Base-by-base conservation (phyloP, 1,140 invertebrate species). In the Stenopsyche tienmushanensis region DNA sequence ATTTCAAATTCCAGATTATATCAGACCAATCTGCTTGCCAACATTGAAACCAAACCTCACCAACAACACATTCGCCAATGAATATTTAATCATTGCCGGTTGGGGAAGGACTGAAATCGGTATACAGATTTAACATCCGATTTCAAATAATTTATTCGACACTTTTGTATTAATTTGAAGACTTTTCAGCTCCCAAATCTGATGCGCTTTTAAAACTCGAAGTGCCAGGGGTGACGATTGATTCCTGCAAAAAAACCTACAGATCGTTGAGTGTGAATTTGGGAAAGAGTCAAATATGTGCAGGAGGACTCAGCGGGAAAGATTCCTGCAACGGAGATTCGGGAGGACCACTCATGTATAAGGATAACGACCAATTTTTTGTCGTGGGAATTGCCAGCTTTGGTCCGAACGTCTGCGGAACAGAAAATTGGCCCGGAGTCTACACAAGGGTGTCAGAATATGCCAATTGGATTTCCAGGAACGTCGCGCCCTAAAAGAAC, bases 91-190 rank as follows among this genome's bases (percentile, higher is more conserved):
- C 65, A 88, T 90, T 0, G 89, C 90, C 2, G 92, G 92, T 10
- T 94, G 92, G 92, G 92, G 92, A 7, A 88, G 84, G 75, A 90
- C 88, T 1, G 88, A 90, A 72, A 81, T 72, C n/a, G 75, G 78
- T 71, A 83, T n/a, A n/a, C n/a, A 84, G 75, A 3, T 3, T 10
- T 7, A 45, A 45, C 15, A 13, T 39, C 18, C 3, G n/a, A 8
- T 45, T 15, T 45, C 13, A 45, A 45, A 45, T 45, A 15, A 45
- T 15, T 45, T 3, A 45, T 5, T n/a, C n/a, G n/a, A n/a, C n/a
- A n/a, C n/a, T n/a, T n/a, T n/a, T n/a, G n/a, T n/a, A n/a, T n/a
- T n/a, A n/a, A n/a, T n/a, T n/a, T n/a, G n/a, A n/a, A n/a, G n/a
- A n/a, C n/a, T n/a, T n/a, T n/a, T n/a, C n/a, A 39, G 34, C n/a